Evolutionary conservation across 2,888 invertebrate genomes (phyloP), one percentile per base, ranked within the genome.

Genomic region (Polydrusus tereticollis): DNA sequence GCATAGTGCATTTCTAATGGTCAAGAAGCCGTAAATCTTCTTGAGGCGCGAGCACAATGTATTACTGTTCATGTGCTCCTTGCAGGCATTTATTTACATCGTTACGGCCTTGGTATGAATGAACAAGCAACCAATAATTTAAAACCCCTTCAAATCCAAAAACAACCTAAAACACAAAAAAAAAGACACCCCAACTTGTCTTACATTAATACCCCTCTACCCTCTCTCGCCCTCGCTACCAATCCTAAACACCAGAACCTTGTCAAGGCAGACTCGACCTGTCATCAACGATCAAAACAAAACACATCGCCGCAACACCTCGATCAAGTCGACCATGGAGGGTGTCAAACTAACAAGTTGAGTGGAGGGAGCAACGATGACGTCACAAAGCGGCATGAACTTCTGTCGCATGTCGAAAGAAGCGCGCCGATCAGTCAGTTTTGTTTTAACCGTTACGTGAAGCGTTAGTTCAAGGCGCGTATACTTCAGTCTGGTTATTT

Each of bases 281-380:
- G 83, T 84, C 83, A 85, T 81, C 83, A 84, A 83, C 84, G 83
- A 82, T 83, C 82, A 83, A 82, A 82, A 83, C 83, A 82, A 84
- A 84, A 83, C 83, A 68, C 64, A 58, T 67, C 58, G 83, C 84
- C 83, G 85, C 83, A 84, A 84, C 85, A 85, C 84, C 85, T 84
- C 79, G 83, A 82, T 83, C 84, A 85, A 85, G 84, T 83, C 81
- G 84, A 84, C 83, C 82, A 82, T 60, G 66, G 62, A 82, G 83
- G 83, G 85, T 85, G 85, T 83, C 84, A 85, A 84, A 86, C 82
- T 82, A 82, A 74, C 67, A 71, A 47, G 67, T 38, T 12, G n/a
- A 47, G 69, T 52, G 70, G 58, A 33, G 68, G 67, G 79, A 80
- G 79, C 75, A 79, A 77, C 78, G 84, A 79, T 76, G 78, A 77